Base-by-base conservation (phyloP, 2,797 vertebrate species). In the Aratinga solstitialis region DNA sequence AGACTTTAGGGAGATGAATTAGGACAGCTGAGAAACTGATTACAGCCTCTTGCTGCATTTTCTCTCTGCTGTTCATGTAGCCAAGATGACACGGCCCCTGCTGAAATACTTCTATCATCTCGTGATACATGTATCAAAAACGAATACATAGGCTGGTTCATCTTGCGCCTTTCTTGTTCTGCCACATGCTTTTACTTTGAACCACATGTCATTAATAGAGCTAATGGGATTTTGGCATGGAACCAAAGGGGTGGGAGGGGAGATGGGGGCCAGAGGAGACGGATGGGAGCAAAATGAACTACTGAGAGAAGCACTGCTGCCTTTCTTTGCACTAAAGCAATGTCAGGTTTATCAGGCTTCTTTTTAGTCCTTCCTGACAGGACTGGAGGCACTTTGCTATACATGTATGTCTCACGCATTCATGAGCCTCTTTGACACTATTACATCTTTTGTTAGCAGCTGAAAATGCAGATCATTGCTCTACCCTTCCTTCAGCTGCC, bases 401-500 rank as follows among this genome's bases (percentile, higher is more conserved):
- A 65, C 83, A 38, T 50, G 84, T 89, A 65, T 89, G 96, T 94
- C 94, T 96, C 96, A 95, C 96, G 96, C 90, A 98, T 98, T 98
- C 97, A 97, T 97, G 96, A 97, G 94, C 67, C 23, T 78, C 96
- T 96, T 95, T 97, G 97, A 97, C 96, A 95, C 95, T 93, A 34
- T 75, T 77, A 93, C 80, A 89, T 92, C 97, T 97, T 98, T 98
- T 98, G 98, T 98, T 97, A 83, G 80, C 68, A 92, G 91, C 90
- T 97, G 93, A 98, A 98, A 98, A 97, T 94, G 96, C 95, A 97
- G 95, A 96, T 96, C 94, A 58, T 94, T 96, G 95, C 95, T 93
- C 87, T 96, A 78, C 84, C 94, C 96, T 95, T 93, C 90, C 94
- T 92, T 98, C 97, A 98, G 97, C 97, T 98, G 97, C 98, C 98